phyloP scores from a whole-genome alignment of 2,797 vertebrate genomes.

The Hypotaenidia okinawae region DNA sequence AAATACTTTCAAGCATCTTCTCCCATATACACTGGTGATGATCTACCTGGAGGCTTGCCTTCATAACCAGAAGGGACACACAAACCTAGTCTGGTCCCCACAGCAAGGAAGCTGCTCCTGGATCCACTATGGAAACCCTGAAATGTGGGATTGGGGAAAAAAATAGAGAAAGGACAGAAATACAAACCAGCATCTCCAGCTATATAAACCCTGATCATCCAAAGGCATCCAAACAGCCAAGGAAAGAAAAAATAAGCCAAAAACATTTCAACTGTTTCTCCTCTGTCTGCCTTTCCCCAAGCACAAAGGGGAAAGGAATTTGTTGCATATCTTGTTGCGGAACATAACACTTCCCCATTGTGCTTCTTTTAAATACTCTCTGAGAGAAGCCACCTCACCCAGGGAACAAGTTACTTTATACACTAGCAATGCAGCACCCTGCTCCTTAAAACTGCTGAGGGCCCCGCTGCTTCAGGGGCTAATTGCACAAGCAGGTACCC shows the following conservation, averaged over 20 bases:
- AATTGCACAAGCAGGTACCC: not conserved
- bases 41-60: not conserved
- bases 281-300: not conserved
- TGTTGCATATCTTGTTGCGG: not conserved
- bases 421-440: not conserved
- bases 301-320: not conserved
- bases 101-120: not conserved
- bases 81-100: no score
- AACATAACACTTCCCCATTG: not conserved
- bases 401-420: not conserved
- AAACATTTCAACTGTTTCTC: not conserved
- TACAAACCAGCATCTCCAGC: not conserved
- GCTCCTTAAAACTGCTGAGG: not conserved
- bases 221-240: not conserved
- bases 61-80: not conserved
- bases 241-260: not conserved
- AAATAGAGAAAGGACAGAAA: not conserved
- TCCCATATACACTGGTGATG: not conserved
- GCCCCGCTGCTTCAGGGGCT: not conserved
- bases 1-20: not conserved
- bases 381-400: not conserved
- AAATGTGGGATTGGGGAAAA: not conserved
- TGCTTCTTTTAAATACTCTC: not conserved
- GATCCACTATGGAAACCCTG: not conserved
- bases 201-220: not conserved